Conservation (phyloP, 2,888 invertebrate genomes). For the Campaea margaritaria region DNA sequence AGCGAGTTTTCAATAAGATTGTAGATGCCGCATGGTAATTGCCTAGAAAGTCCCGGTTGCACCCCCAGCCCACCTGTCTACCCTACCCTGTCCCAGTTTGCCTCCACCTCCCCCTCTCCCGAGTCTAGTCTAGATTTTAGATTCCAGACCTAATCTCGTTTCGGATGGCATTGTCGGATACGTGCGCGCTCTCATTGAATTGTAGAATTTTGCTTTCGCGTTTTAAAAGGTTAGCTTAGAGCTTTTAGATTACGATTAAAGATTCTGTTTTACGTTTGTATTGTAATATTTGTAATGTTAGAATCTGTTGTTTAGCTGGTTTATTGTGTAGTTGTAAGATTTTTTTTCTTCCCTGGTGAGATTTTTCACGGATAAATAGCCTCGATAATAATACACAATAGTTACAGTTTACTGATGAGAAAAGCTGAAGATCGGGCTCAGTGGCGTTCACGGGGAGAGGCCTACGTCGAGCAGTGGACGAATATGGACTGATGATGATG, state of each 20-base stretch:
- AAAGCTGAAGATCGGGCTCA: too few species aligned
- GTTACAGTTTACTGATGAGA: too few species aligned
- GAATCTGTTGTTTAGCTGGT: too few species aligned
- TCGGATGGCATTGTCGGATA: constrained; percentile 49
- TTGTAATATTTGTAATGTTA: not conserved
- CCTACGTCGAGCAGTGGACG: too few species aligned
- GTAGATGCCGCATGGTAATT: constrained; percentile 69
- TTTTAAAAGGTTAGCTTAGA: constrained; percentile 16
- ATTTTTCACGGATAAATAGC: too few species aligned
- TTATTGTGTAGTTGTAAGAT: not conserved
- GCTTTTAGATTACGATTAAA: constrained; percentile 20
- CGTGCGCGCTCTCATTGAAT: constrained; percentile 36
- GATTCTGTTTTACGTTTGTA: not conserved
- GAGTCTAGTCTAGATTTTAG: constrained; percentile 61
- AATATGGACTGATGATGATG: too few species aligned
- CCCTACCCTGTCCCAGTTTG: constrained; percentile 47
- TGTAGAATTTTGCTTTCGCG: constrained; percentile 30
- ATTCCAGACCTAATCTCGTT: constrained; percentile 67
- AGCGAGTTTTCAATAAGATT: constrained; percentile 54
- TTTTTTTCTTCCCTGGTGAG: too few species aligned
- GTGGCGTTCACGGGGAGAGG: too few species aligned
- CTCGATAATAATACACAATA: too few species aligned
- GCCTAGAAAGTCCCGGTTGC: constrained; percentile 74
- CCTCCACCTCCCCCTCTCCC: constrained; percentile 41
- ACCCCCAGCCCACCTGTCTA: constrained; percentile 40